A percentile compares a stretch with the other conserved stretches of the same genome.
Evolutionary conservation across 2,888 invertebrate genomes (phyloP).

Genomic region (Acleris cristana): DNA sequence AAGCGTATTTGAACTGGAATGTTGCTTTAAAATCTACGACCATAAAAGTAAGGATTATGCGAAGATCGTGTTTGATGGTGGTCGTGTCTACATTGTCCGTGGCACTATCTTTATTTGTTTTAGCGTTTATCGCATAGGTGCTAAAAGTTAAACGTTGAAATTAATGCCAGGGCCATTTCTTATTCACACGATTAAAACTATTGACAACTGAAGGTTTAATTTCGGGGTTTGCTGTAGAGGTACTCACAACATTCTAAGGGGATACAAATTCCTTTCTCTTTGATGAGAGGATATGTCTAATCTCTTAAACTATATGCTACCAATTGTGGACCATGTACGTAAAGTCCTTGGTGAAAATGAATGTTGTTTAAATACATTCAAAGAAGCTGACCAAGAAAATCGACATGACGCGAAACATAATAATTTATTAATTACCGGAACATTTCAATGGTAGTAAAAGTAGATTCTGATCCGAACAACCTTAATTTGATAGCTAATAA

Average conservation of each 20-base stretch:
- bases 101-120: slow-evolving; percentile 24
- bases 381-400: slow-evolving; percentile 10
- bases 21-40: too few relatives aligned
- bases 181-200: slow-evolving; percentile 4
- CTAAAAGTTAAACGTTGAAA: slow-evolving; percentile 24
- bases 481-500: slow-evolving; percentile 5
- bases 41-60: not conserved
- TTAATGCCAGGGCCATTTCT: slow-evolving; percentile 29
- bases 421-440: not conserved
- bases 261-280: too few relatives aligned
- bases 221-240: not conserved
- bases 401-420: slow-evolving; percentile 1
- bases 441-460: not conserved
- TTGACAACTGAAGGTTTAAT: slow-evolving; percentile 2
- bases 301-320: too few relatives aligned
- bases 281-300: too few relatives aligned
- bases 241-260: too few relatives aligned
- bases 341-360: slow-evolving; percentile 6
- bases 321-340: too few relatives aligned
- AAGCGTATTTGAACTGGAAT: not conserved
- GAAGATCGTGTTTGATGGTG: slow-evolving; percentile 5
- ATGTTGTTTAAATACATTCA: slow-evolving; percentile 13
- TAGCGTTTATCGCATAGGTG: slow-evolving; percentile 26
- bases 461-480: not conserved
- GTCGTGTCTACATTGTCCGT: slow-evolving; percentile 13